A percentile compares a stretch with the other conserved stretches of the same genome.
Conservation (phyloP, 2,888 invertebrate genomes). For the Drosophila yooni region DNA sequence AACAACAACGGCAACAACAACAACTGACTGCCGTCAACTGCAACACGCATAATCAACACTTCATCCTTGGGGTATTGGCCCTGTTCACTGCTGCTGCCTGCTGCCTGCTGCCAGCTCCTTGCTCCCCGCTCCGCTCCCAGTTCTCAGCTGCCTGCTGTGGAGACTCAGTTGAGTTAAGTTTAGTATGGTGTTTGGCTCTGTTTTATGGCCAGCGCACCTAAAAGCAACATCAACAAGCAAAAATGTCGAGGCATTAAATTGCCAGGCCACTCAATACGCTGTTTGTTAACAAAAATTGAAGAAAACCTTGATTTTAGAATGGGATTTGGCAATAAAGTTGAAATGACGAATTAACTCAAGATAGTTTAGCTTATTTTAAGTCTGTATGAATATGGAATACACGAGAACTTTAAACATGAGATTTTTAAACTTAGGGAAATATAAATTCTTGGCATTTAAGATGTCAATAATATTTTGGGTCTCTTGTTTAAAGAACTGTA, state of each 20-base stretch:
- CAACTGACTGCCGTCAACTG: slow-evolving; percentile 31
- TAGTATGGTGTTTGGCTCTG: slow-evolving; percentile 3
- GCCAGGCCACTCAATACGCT: not conserved
- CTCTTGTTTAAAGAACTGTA: not conserved
- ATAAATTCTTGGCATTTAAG: not conserved
- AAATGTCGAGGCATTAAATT: not conserved
- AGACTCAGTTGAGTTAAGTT: slow-evolving; percentile 16
- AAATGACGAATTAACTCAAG: not conserved
- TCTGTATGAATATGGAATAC: not conserved
- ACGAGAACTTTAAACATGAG: no score
- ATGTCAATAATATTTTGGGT: not conserved
- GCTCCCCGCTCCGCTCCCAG: not conserved
- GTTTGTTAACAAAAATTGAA: not conserved
- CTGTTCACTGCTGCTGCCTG: slow-evolving; percentile 9
- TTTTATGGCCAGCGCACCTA: slow-evolving; percentile 65
- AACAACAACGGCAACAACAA: slow-evolving; percentile 22
- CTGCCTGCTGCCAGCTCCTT: not conserved
- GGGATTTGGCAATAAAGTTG: not conserved
- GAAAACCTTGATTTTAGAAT: not conserved
- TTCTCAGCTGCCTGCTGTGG: not conserved
- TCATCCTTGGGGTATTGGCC: slow-evolving; percentile 57
- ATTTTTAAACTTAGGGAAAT: not conserved
- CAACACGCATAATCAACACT: slow-evolving; percentile 68
- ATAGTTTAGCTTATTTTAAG: not conserved
- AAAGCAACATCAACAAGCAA: slow-evolving; percentile 55